A percentile compares a stretch with the other conserved stretches of the same genome.
These are phyloP conservation scores for Procambarus clarkii DNA, from an alignment of 1,140 invertebrate genomes.

Conservation along the genomic window DNA sequence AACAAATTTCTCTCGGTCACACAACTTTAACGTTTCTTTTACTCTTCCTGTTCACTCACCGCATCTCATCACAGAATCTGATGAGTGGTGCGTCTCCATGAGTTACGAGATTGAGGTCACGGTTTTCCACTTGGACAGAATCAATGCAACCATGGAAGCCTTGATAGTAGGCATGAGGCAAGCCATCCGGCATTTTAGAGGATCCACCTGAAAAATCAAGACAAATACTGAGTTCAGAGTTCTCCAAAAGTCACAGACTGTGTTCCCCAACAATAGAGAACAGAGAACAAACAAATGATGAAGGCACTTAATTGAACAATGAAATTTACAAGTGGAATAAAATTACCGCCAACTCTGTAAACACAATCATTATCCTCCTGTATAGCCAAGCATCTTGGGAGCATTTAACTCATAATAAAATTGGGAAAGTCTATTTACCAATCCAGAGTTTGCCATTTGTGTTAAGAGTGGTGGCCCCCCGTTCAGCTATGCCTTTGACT, in stretches of 20 bases:
- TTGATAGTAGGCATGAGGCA: slow-evolving; percentile 79
- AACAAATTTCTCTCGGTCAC: neutral
- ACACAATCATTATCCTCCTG: too few species aligned
- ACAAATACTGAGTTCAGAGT: neutral
- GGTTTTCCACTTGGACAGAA: slow-evolving; percentile 77
- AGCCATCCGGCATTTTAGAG: slow-evolving; percentile 80
- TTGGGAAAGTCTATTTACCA: slow-evolving; percentile 77
- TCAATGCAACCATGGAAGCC: slow-evolving; percentile 82
- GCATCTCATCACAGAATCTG: slow-evolving; percentile 72
- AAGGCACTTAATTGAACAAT: too few species aligned
- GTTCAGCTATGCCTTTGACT: slow-evolving; percentile 80
- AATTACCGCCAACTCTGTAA: too few species aligned
- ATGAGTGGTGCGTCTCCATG: slow-evolving; percentile 72
- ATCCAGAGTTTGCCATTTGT: slow-evolving; percentile 87
- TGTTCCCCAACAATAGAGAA: too few species aligned
- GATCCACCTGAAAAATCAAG: slow-evolving; percentile 76
- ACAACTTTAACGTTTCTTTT: neutral
- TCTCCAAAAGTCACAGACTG: neutral
- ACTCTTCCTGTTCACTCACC: slow-evolving; percentile 32
- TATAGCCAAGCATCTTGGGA: too few species aligned
- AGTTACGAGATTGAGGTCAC: slow-evolving; percentile 73
- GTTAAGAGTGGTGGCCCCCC: slow-evolving; percentile 82
- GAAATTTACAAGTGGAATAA: too few species aligned
- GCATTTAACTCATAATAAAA: too few species aligned
- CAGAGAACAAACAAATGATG: too few species aligned